Conservation (phyloP, 2,797 vertebrate species). For the Bovichtus diacanthus region DNA sequence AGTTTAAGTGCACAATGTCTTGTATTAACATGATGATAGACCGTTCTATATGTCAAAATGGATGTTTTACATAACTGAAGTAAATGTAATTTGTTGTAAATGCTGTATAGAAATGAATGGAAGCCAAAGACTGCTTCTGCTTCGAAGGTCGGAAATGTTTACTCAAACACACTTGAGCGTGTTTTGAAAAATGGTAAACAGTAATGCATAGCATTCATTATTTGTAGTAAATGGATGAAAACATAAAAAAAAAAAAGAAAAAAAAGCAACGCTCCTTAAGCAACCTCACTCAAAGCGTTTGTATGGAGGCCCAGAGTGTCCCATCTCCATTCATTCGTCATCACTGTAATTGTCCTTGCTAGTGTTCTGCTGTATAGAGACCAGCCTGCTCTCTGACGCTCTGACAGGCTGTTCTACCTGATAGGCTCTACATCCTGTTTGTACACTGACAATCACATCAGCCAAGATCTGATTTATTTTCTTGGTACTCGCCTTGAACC, state of each 20-base stretch:
- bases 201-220: background rate
- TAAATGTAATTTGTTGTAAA: background rate
- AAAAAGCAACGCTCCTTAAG: background rate
- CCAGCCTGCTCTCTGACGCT: conserved; percentile 11
- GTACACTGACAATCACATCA: conserved; percentile 57
- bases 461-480: conserved; percentile 73
- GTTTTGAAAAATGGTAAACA: background rate
- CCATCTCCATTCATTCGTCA: conserved; percentile 59
- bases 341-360: conserved; percentile 50
- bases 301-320: conserved; percentile 17
- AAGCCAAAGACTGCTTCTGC: background rate
- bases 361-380: conserved; percentile 23
- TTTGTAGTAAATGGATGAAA: conserved; percentile 13
- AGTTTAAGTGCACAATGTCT: too few species aligned
- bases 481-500: conserved; percentile 79
- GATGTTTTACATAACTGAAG: background rate
- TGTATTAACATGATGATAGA: background rate
- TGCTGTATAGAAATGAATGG: background rate
- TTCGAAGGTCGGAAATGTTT: background rate
- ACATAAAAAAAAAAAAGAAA: background rate
- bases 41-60: background rate
- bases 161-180: background rate
- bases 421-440: conserved; percentile 63
- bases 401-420: conserved; percentile 55
- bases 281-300: conserved; percentile 27